Base-by-base conservation (phyloP, 2,113 vertebrate genomes). In the Nothobranchius furzeri region DNA sequence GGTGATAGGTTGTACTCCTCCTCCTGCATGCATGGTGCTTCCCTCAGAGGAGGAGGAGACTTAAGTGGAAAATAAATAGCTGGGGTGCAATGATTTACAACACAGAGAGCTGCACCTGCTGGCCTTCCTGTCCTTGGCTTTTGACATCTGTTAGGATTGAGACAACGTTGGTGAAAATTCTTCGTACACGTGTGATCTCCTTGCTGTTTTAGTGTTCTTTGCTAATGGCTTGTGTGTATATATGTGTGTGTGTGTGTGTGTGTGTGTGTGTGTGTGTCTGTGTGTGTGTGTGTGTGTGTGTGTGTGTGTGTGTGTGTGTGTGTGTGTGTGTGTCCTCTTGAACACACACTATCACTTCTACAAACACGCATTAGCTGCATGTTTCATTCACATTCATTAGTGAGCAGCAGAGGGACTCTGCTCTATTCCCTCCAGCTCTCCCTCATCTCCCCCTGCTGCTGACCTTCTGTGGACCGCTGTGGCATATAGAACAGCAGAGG, bases 401-500 rank as follows among this genome's bases (percentile, higher is more conserved):
- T 47, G 73, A 62, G 55, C 59, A 71, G 64, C 53, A 66, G 46
- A 58, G 68, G 59, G 64, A 56, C 60, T 64, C 60, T 79, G 73
- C 65, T 70, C 68, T 64, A 81, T 76, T 87, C 80, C 80, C 75
- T 65, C 30, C 54, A 59, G 68, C 36, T 48, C 68, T 63, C 64
- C 55, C 57, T 80, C 68, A 60, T 68, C 73, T 68, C 48, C 53
- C 52, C 30, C 60, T 62, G 57, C 55, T 49, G 40, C 52, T 88
- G 81, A 88, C 87, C 89, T 90, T 90, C 76, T 79, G 67, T 60
- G 66, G 74, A 85, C 79, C 78, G 66, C 66, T 68, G 64, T 83
- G 79, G 76, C 79, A 81, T 77, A 75, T n/a, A 59, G 79, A 75
- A 43, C 60, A 72, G 51, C 36, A 55, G 43, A 20, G 0, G 47